Base-by-base conservation (phyloP, 2,797 vertebrate genomes). In the Danio aesculapii region DNA sequence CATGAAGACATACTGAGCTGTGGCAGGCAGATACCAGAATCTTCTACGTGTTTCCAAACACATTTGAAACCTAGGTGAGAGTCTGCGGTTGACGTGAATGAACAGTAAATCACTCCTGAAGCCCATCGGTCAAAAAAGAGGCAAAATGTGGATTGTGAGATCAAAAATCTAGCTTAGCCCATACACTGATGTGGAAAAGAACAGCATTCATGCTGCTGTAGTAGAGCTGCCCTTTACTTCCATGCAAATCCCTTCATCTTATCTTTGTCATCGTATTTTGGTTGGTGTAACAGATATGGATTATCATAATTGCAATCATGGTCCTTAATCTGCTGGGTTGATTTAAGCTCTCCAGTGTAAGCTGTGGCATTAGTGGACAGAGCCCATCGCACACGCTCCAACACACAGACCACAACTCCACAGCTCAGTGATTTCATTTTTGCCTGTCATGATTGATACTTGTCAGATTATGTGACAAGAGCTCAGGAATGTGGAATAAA, bases 281-380 rank as follows among this genome's bases (percentile, higher is more conserved):
- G 66, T 85, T 85, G 61, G 74, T 78, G 81, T 89, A 91, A 90
- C 89, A 81, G 86, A 92, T 89, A 88, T 82, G 85, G 75, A 87
- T 91, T 79, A 91, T 92, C 91, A 75, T 92, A 92, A 91, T 90
- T 91, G 85, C 85, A 87, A 90, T 89, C 88, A 58, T 75, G 76
- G 77, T 63, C 85, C 82, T 58, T 90, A 83, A 90, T 91, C 86
- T 86, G 75, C 80, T 75, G 64, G 78, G 17, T 71, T 74, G 82
- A 66, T 88, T 87, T 86, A 87, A 86, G 77, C 72, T 81, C 82
- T 84, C 66, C 58, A 53, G 68, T 76, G 62, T 77, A 86, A 86
- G 41, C 73, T 75, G 71, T 49, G 57, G 82, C 61, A 81, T 86
- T 84, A 86, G 81, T 8, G 66, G 82, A 67, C 75, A 80, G 46